Conservation (phyloP, 2,113 vertebrate genomes). For the Thryonomys swinderianus region DNA sequence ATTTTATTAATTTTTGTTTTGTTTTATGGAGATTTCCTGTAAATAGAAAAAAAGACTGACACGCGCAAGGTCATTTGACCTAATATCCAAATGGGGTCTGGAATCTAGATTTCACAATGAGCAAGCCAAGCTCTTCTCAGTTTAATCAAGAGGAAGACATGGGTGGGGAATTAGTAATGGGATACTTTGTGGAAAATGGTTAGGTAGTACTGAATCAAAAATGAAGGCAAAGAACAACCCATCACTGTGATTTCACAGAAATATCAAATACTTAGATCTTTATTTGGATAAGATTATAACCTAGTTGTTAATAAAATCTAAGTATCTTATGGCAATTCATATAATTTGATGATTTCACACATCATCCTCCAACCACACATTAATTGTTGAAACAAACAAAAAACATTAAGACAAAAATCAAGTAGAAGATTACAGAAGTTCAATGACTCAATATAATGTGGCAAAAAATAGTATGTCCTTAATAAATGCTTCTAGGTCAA, state of each 20-base stretch:
- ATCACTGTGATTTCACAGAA: slow-evolving; percentile 14
- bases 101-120: slow-evolving; percentile 23
- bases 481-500: slow-evolving; percentile 2
- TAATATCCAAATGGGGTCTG: background rate
- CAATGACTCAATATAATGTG: background rate
- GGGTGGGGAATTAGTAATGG: background rate
- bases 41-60: slow-evolving; percentile 32
- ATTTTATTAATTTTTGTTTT: slow-evolving; percentile 43
- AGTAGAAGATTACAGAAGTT: background rate
- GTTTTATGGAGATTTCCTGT: slow-evolving; percentile 29
- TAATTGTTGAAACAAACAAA: slow-evolving; percentile 34
- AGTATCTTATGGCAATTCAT: background rate
- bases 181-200: background rate
- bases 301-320: slow-evolving; percentile 40
- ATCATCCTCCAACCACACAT: background rate
- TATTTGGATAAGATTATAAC: background rate
- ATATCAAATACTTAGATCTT: background rate
- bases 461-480: background rate
- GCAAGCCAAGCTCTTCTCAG: slow-evolving; percentile 24
- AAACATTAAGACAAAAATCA: slow-evolving; percentile 44
- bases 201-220: slow-evolving; percentile 34
- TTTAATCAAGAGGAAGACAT: background rate
- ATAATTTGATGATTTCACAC: background rate
- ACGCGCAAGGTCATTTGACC: background rate
- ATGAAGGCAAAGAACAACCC: background rate